Conservation (phyloP, 2,888 invertebrate genomes). For the Ichneumoninae sp. region DNA sequence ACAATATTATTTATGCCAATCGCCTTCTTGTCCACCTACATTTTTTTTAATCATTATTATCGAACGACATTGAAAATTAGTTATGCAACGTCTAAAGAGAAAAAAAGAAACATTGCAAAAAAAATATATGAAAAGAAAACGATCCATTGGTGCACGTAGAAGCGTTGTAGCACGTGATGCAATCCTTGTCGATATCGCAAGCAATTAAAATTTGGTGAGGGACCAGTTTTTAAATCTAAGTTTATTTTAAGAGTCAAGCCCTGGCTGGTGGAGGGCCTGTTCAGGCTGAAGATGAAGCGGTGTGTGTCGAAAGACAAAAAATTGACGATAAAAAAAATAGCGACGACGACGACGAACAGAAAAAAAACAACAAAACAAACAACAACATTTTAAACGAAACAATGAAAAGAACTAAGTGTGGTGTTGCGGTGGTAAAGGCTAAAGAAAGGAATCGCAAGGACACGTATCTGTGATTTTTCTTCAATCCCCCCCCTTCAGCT, state of each 20-base stretch:
- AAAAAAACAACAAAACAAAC: constrained; percentile 13
- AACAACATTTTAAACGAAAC: constrained; percentile 11
- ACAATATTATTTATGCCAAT: constrained; percentile 59
- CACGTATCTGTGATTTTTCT: constrained; percentile 49
- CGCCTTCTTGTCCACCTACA: constrained; percentile 58
- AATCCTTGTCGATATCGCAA: constrained; percentile 40
- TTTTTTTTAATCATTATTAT: constrained; percentile 28
- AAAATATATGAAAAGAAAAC: constrained; percentile 8
- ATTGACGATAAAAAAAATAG: constrained; percentile 15
- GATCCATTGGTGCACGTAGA: constrained; percentile 61
- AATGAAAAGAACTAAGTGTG: constrained; percentile 45
- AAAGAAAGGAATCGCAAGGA: constrained; percentile 43
- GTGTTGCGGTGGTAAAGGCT: constrained; percentile 54
- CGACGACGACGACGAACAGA: constrained; percentile 33
- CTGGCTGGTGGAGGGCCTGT: constrained; percentile 68
- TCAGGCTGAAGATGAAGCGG: constrained; percentile 65
- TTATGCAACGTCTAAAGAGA: constrained; percentile 51
- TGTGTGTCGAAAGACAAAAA: constrained; percentile 50
- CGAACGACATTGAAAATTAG: constrained; percentile 35
- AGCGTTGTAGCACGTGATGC: constrained; percentile 59
- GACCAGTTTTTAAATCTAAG: constrained; percentile 74
- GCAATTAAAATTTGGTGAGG: constrained; percentile 69
- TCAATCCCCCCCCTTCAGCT: constrained; percentile 35
- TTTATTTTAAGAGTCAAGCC: constrained; percentile 71
- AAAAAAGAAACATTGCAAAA: constrained; percentile 1